phyloP scores from a whole-genome alignment of 30 jellyfish, hydroid and myxozoan genomes.

The Hydractinia echinata region DNA sequence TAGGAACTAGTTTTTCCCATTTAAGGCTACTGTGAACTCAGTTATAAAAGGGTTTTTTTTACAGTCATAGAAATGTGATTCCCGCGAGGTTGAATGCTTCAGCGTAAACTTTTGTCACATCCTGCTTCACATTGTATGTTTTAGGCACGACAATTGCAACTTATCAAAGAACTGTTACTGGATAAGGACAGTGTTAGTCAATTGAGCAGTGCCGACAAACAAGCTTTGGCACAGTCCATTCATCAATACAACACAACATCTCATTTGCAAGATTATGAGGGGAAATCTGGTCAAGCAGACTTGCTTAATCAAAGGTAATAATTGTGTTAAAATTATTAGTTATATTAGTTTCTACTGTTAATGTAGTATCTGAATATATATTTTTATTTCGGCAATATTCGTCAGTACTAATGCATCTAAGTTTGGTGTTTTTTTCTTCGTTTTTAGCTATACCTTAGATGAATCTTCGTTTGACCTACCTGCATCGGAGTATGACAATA shows the following conservation, averaged over 20 bases:
- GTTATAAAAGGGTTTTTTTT: too few relatives aligned
- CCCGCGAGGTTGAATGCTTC: too few relatives aligned
- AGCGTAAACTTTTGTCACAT: too few relatives aligned
- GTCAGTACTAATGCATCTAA: background rate
- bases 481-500: conserved; percentile 78
- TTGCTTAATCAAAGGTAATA: conserved; percentile 38
- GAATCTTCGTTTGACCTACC: conserved; percentile 77
- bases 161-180: conserved; percentile 77
- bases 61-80: too few relatives aligned
- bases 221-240: conserved; percentile 60
- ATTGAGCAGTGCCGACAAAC: conserved; percentile 62
- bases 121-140: background rate
- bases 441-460: conserved; percentile 65
- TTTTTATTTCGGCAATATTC: background rate
- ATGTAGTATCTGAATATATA: background rate
- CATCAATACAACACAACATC: conserved; percentile 23
- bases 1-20: too few relatives aligned
- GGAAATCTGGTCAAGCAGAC: conserved; percentile 6
- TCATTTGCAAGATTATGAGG: conserved; percentile 8
- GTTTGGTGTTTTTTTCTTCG: conserved; percentile 1
- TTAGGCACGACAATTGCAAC: conserved; percentile 81
- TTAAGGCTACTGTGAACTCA: too few relatives aligned
- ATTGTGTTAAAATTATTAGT: background rate
- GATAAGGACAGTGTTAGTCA: conserved; percentile 63
- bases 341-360: background rate